Evolutionary conservation across 2,113 vertebrate genomes (phyloP).

Genomic region (Turnix velox): DNA sequence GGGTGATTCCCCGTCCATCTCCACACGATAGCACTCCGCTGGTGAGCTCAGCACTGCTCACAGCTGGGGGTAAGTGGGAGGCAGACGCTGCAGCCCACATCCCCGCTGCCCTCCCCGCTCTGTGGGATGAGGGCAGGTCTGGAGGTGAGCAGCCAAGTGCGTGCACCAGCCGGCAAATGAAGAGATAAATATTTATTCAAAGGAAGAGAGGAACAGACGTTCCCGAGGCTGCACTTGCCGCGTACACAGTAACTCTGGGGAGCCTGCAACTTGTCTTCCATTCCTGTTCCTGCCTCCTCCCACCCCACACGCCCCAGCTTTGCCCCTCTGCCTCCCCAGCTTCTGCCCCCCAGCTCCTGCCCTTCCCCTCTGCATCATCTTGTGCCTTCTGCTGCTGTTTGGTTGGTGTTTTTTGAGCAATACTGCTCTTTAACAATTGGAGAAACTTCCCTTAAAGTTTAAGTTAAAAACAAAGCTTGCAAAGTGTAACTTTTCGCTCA

Average conservation of each 20-base stretch:
- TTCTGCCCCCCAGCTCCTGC: constrained; percentile 23
- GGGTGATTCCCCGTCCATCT: not conserved
- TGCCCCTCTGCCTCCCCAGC: not conserved
- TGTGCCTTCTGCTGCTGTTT: not conserved
- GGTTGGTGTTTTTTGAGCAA: not conserved
- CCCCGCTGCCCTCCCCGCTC: not conserved
- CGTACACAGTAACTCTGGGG: not conserved
- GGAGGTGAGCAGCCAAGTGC: constrained; percentile 75
- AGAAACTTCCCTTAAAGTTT: not conserved
- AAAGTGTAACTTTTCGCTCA: not conserved
- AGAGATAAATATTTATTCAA: constrained; percentile 80
- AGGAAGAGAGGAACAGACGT: constrained; percentile 73
- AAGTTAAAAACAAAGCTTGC: not conserved
- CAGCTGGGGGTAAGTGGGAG: constrained; percentile 8
- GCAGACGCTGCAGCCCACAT: not conserved
- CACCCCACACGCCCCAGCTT: not conserved
- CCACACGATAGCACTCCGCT: not conserved
- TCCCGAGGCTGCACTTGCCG: constrained; percentile 65
- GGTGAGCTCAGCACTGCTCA: not conserved
- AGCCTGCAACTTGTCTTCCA: constrained; percentile 65
- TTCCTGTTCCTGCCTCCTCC: constrained; percentile 9
- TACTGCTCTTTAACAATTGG: not conserved
- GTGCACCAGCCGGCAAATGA: constrained; percentile 69
- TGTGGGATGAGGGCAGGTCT: constrained; percentile 2
- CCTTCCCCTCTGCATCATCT: not conserved